Evolutionary conservation across 2,113 vertebrate genomes (phyloP).

Genomic region (Hippopotamus amphibius): DNA sequence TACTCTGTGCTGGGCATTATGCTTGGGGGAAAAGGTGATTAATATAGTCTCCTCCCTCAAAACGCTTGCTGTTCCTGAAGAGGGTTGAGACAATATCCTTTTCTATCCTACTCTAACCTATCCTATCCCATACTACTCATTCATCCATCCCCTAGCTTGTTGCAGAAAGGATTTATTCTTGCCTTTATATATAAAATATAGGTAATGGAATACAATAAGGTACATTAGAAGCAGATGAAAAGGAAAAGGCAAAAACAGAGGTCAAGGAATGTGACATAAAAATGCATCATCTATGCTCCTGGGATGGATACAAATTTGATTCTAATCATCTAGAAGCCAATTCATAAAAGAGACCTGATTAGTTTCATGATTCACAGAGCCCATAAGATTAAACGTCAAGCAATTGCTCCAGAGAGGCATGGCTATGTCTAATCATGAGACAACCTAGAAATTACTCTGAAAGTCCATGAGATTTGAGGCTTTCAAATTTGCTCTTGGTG

Average conservation of each 20-base stretch:
- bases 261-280: not conserved
- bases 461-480: not conserved
- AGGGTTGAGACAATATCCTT: not conserved
- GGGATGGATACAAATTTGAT: slow-evolving; percentile 40
- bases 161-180: not conserved
- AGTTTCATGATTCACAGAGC: slow-evolving; percentile 5
- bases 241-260: not conserved
- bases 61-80: not conserved
- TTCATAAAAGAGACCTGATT: slow-evolving; percentile 37
- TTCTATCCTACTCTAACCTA: not conserved
- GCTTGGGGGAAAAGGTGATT: not conserved
- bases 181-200: not conserved
- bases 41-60: not conserved
- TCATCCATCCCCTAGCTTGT: not conserved
- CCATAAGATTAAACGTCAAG: slow-evolving; percentile 36
- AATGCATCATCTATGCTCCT: not conserved
- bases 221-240: not conserved
- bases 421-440: not conserved
- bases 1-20: not conserved
- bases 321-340: slow-evolving; percentile 36
- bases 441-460: not conserved
- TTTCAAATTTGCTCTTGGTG: slow-evolving; percentile 11
- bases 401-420: not conserved
- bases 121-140: not conserved
- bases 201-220: not conserved